Base-by-base conservation (phyloP, 1,140 invertebrate genomes). In the Monomorium pharaonis region DNA sequence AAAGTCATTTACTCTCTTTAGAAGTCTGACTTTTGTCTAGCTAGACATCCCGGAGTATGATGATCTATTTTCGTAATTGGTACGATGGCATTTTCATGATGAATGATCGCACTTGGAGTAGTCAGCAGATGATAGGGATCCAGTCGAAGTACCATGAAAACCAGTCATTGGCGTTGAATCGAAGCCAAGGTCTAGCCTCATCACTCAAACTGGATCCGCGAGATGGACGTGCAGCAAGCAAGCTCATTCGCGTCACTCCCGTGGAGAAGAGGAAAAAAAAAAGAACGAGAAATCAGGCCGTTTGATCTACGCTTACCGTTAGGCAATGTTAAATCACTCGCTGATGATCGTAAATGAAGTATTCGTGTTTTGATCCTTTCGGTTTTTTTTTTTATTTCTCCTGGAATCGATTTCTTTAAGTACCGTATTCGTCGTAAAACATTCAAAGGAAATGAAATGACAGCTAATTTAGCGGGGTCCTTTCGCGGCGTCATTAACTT, bases 141-240 rank as follows among this genome's bases (percentile, higher is more conserved):
- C 86, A 91, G 89, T 90, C 74, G 74, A 88, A 88, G 89, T 84
- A 69, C 56, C 69, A 86, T 90, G 89, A 90, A 88, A 90, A 90
- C 89, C 89, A 90, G 89, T 87, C 89, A 74, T 90, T 91, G 89
- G 80, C 87, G 84, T 84, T 86, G 87, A 88, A 88, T 90, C 83
- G 77, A 90, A 90, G 86, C 88, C 88, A 90, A 90, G 88, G 87
- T 90, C 88, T 90, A 90, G 89, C 72, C 63, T 86, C 89, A 90
- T 90, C 83, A 87, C 89, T 90, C 87, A 90, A 90, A 86, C 89
- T 90, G 74, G 86, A 90, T 88, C 75, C 84, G 69, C 54, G 16
- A 51, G 49, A 67, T 33, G 60, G 49, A 67, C 44, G 60, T 63
- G 87, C 86, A 37, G 58, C 9, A 30, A 24, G 54, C 12, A 30